These are phyloP conservation scores for Myotis daubentonii DNA, from an alignment of 2,797 vertebrate species.

Conservation along the genomic window DNA sequence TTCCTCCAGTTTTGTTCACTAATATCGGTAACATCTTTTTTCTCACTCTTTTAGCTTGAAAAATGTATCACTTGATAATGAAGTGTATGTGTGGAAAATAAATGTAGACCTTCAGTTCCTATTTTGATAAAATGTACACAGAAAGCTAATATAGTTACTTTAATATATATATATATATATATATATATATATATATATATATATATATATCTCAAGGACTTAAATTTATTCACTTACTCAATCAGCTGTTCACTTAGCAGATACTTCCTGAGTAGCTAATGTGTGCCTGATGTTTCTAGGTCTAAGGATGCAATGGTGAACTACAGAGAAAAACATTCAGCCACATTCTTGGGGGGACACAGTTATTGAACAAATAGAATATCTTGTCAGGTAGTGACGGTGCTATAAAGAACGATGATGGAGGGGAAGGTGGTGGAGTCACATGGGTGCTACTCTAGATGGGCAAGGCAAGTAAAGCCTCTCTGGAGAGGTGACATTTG, in stretches of 20 bases:
- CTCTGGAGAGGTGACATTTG: not conserved
- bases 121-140: not conserved
- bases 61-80: slow-evolving; percentile 25
- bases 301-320: not conserved
- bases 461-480: not conserved
- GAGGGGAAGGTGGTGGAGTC: not conserved
- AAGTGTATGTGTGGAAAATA: not conserved
- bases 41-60: slow-evolving; percentile 34
- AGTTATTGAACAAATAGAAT: not conserved
- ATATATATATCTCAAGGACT: not conserved
- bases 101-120: not conserved
- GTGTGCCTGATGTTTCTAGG: not conserved
- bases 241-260: not conserved
- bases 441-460: not conserved
- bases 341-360: not conserved
- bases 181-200: no score
- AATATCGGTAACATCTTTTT: not conserved
- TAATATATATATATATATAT: not conserved
- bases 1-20: not conserved
- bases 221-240: not conserved
- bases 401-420: not conserved
- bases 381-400: not conserved
- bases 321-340: not conserved
- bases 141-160: not conserved
- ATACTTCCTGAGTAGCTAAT: not conserved